These are phyloP conservation scores for Miltochrista miniata DNA, from an alignment of 2,888 invertebrate species.

Conservation along the genomic window DNA sequence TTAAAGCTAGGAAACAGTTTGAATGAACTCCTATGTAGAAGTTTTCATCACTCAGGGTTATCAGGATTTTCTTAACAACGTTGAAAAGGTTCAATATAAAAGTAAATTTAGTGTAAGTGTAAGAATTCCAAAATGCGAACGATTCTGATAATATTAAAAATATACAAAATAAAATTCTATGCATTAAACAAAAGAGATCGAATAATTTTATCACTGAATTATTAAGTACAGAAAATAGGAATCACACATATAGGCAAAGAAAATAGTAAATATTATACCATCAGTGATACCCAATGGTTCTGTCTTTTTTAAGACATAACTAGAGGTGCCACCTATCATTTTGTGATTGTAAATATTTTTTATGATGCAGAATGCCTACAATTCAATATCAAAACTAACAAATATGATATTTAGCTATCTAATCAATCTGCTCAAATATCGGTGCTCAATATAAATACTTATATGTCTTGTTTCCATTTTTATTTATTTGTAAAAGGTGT, in stretches of 20 bases:
- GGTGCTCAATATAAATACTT: no score
- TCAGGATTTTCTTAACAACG: neutral
- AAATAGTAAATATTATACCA: conserved; percentile 6
- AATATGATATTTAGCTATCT: no score
- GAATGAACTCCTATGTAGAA: neutral
- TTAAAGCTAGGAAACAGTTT: neutral
- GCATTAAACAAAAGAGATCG: no score
- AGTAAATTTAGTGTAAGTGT: conserved; percentile 12
- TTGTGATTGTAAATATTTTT: no score
- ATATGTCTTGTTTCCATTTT: no score
- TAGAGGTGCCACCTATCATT: conserved; percentile 2
- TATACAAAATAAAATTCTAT: no score
- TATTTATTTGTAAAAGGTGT: no score
- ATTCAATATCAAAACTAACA: no score
- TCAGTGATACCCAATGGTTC: conserved; percentile 9
- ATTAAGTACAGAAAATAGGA: conserved; percentile 9
- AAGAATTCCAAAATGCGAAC: neutral
- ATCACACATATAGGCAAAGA: neutral
- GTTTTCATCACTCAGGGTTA: neutral
- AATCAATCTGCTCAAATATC: no score
- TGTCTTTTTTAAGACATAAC: conserved; percentile 14
- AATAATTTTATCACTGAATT: no score
- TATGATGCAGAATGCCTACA: neutral
- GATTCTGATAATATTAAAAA: no score
- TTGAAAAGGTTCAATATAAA: conserved; percentile 11